Evolutionary conservation across 1,140 invertebrate genomes (phyloP).

Genomic region (Temnothorax curvispinosus): DNA sequence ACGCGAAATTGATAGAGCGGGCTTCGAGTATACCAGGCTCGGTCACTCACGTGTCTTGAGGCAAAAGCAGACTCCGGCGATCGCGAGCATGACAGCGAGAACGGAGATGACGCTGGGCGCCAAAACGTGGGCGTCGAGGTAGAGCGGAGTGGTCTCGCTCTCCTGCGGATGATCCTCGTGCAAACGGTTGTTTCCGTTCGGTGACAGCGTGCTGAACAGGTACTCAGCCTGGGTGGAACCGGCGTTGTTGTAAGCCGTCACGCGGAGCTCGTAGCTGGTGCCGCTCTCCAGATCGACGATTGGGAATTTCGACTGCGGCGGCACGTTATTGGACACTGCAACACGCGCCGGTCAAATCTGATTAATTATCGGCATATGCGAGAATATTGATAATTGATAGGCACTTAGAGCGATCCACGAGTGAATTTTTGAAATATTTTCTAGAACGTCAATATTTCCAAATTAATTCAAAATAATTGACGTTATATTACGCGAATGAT

Average conservation of each 20-base stretch:
- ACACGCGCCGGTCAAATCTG: constrained; percentile 22
- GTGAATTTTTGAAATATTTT: neutral
- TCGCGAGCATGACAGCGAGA: constrained; percentile 84
- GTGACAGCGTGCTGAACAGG: constrained; percentile 88
- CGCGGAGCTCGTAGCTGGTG: constrained; percentile 88
- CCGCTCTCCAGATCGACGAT: constrained; percentile 89
- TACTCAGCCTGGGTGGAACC: constrained; percentile 89
- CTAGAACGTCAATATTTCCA: neutral
- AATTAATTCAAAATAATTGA: neutral
- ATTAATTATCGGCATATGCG: neutral
- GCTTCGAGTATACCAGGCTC: neutral
- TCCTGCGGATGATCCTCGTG: constrained; percentile 80
- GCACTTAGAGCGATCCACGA: neutral
- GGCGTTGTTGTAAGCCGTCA: constrained; percentile 90
- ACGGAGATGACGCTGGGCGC: constrained; percentile 85
- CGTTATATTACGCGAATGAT: neutral
- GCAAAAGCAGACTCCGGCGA: constrained; percentile 86
- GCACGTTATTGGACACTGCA: constrained; percentile 86
- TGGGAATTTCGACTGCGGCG: constrained; percentile 85
- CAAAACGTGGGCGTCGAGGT: constrained; percentile 85
- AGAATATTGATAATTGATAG: neutral
- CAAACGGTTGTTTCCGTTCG: constrained; percentile 84
- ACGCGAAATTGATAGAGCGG: neutral
- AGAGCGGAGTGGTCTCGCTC: constrained; percentile 81
- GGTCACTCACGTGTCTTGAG: constrained; percentile 85